These are phyloP conservation scores for Cebidichthys violaceus DNA, from an alignment of 2,113 vertebrate genomes.

Conservation along the genomic window DNA sequence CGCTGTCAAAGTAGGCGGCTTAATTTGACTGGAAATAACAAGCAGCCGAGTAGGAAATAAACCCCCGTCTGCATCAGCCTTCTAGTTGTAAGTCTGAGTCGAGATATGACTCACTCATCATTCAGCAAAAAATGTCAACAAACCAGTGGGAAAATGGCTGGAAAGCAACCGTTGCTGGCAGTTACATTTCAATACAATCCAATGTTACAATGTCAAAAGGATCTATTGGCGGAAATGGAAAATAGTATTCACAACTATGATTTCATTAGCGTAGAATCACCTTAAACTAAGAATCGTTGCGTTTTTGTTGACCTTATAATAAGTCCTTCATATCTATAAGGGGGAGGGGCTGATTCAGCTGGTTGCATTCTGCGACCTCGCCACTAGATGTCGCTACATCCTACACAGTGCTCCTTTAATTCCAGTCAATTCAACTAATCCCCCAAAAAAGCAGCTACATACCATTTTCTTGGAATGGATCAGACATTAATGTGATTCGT, in stretches of 20 bases:
- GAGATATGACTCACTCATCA: conserved; percentile 18
- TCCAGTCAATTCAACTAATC: too few species aligned
- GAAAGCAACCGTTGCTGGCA: neutral
- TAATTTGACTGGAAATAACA: neutral
- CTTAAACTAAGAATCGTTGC: neutral
- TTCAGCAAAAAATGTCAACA: conserved; percentile 24
- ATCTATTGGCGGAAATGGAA: neutral
- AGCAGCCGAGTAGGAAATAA: neutral
- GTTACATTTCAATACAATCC: neutral
- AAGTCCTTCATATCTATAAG: neutral
- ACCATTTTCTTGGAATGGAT: too few species aligned
- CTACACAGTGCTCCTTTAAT: too few species aligned
- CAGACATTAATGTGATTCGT: too few species aligned
- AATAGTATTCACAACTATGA: too few species aligned
- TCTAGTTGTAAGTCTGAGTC: conserved; percentile 7
- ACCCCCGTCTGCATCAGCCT: neutral
- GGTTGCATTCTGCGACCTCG: too few species aligned
- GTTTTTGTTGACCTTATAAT: neutral
- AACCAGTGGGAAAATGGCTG: neutral
- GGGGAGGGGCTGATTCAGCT: too few species aligned
- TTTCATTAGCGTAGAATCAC: too few species aligned
- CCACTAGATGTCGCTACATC: too few species aligned
- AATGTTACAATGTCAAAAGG: neutral
- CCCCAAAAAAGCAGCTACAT: too few species aligned
- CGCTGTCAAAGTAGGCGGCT: neutral